phyloP scores from a whole-genome alignment of 2,888 invertebrate species.

The Xestia sexstrigata region DNA sequence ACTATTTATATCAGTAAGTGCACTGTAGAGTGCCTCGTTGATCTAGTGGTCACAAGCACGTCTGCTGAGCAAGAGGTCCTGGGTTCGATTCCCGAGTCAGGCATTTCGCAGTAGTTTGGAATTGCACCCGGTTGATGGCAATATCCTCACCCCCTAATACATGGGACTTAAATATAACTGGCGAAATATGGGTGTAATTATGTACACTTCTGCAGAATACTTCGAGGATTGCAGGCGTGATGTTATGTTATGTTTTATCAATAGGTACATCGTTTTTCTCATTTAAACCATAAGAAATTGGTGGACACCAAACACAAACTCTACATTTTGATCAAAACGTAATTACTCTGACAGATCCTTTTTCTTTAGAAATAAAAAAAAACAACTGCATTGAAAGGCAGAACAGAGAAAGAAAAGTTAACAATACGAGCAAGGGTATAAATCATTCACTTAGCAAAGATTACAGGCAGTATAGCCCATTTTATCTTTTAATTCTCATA shows the following conservation, averaged over 20 bases:
- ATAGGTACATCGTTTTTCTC: background rate
- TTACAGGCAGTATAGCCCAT: slow-evolving; percentile 46
- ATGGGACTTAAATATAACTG: too few species aligned
- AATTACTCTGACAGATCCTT: slow-evolving; percentile 20
- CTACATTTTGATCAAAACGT: slow-evolving; percentile 26
- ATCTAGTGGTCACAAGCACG: too few species aligned
- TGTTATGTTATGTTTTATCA: background rate
- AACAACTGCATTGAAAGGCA: slow-evolving; percentile 39
- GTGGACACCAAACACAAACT: slow-evolving; percentile 12
- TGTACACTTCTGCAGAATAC: too few species aligned
- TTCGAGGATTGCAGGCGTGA: too few species aligned
- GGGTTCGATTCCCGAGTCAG: too few species aligned
- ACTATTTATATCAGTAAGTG: too few species aligned
- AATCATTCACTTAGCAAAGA: slow-evolving; percentile 58
- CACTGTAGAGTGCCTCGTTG: too few species aligned
- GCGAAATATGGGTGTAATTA: too few species aligned
- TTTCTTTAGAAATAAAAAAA: slow-evolving; percentile 20
- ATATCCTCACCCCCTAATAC: too few species aligned
- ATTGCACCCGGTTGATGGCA: too few species aligned
- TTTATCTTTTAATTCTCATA: slow-evolving; percentile 60
- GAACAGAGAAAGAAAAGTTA: slow-evolving; percentile 30
- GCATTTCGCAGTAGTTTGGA: too few species aligned
- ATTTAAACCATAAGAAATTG: background rate
- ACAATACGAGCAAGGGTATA: slow-evolving; percentile 49
- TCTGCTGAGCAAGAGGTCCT: too few species aligned